Evolutionary conservation across 1,140 invertebrate species (phyloP), one percentile per base, ranked within the genome.

Genomic region (Sminthurides bifidus): DNA sequence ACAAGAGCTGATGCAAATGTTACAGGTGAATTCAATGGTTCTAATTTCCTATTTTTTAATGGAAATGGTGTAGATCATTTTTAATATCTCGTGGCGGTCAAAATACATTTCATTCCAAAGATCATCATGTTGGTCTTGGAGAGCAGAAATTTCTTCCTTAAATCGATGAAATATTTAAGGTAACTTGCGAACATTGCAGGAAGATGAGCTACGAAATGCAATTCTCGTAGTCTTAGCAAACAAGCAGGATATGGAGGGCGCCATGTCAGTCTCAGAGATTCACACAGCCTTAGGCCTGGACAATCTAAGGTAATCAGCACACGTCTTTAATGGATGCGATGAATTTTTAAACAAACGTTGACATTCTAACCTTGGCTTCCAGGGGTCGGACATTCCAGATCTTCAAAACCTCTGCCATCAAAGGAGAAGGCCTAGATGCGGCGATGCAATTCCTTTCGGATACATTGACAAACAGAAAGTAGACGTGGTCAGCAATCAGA

Each of bases 361-460:
- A 15, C 23, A 23, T 19, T 49, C 23, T 12, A n/a, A 48, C 44
- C 1, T 51, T 38, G 8, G 24, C 24, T 41, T 53, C 14, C 33
- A 61, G 60, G 72, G 95, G 93, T 74, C 79, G 94, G 72, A 96
- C 93, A 68, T 98, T 98, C 75, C 95, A 99, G 80, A 98, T 99
- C 68, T 98, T 98, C 71, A 97, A 97, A 76, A 97, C 94, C 17
- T 98, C 93, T 0, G 95, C 95, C 19, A 89, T 92, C 46, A 92
- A 96, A 74, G 95, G 94, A n/a, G 91, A 96, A 73, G 96, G 96
- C 0, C 75, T 99, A 8, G 92, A 98, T 70, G 88, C 94, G 74
- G 91, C 94, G 30, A 98, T 99, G 94, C 93, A 98, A 73, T 99
- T 95, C 92, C 81, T 93, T 43, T 84, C 86, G 38, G 91, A 90